Base-by-base conservation (phyloP, 92 coral and sea anemone genomes). In the Diadumene lineata region DNA sequence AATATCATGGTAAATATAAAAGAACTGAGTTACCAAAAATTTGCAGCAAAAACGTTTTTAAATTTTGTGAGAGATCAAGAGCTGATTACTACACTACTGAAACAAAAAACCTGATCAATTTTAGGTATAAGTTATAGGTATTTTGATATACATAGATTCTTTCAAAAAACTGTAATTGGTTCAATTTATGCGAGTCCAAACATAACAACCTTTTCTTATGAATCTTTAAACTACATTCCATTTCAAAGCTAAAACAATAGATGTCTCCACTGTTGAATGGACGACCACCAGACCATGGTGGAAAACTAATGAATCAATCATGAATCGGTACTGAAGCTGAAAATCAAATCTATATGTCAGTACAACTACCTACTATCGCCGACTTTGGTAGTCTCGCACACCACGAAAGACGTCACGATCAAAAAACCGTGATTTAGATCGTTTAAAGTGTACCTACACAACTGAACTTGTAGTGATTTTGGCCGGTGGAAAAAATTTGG, bases 221-320 rank as follows among this genome's bases (percentile, higher is more conserved):
- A 72, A 72, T 72, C 32, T 56, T 72, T 72, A 72, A 72, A 68
- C n/a, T 31, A 33, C 77, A 43, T 9, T 31, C 30, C 17, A 21
- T 72, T 34, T 19, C 44, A 31, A 61, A 60, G 57, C 44, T 31
- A 53, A 72, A 27, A 70, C 77, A 72, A 72, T 50, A 56, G 30
- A 34, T 29, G 19, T 25, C 23, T 56, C 1, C 19, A 1, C 44
- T 0, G 11, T 72, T 30, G 50, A 53, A 33, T 50, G 31, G 63
- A 72, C 56, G 19, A 34, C 48, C 77, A 72, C 33, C 31, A 72
- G 77, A 72, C 77, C 77, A 29, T 72, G 77, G 18, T 72, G 46
- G 66, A 72, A 72, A 56, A 72, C 56, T 72, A 55, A 72, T 72
- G 77, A 72, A 6, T 22, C 1, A 58, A 10, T 58, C 3, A 26